Evolutionary conservation across 2,797 vertebrate species (phyloP).

Genomic region (Cercopithecus petaurista): DNA sequence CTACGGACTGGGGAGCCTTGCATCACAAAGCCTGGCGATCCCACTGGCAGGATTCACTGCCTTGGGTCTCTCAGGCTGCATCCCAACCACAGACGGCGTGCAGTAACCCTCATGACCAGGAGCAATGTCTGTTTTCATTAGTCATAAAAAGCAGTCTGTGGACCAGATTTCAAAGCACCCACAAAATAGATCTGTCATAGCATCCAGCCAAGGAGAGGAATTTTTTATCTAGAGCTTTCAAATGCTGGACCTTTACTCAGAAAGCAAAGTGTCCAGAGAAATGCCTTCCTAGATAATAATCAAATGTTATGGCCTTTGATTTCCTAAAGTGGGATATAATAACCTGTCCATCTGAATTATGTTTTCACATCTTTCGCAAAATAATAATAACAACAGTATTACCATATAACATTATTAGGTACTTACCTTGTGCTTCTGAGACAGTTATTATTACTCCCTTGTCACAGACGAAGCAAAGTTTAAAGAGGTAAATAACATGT

Average conservation of each 20-base stretch:
- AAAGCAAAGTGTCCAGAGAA: neutral
- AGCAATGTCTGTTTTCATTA: constrained; percentile 38
- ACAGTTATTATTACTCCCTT: neutral
- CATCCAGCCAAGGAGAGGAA: neutral
- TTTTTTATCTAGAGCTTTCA: constrained; percentile 37
- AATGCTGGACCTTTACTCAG: neutral
- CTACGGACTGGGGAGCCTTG: neutral
- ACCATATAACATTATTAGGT: constrained; percentile 16
- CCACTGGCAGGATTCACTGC: constrained; percentile 49
- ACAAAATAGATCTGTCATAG: constrained; percentile 36
- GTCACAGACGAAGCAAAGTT: constrained; percentile 11
- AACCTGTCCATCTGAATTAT: constrained; percentile 15
- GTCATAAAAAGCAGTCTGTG: constrained; percentile 6
- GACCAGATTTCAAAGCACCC: constrained; percentile 41
- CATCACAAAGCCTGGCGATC: neutral
- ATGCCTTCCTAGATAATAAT: constrained; percentile 29
- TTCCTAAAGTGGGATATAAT: constrained; percentile 56
- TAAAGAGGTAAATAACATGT: constrained; percentile 20
- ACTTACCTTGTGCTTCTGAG: constrained; percentile 25
- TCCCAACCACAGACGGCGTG: neutral
- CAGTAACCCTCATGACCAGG: constrained; percentile 1
- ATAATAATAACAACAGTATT: constrained; percentile 15
- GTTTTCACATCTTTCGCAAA: constrained; percentile 29
- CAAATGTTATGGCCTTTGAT: constrained; percentile 46
- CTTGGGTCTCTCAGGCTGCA: neutral